A percentile compares a stretch with the other conserved stretches of the same genome.
These are phyloP conservation scores for Listronotus bonariensis DNA, from an alignment of 1,140 invertebrate species.

Conservation along the genomic window DNA sequence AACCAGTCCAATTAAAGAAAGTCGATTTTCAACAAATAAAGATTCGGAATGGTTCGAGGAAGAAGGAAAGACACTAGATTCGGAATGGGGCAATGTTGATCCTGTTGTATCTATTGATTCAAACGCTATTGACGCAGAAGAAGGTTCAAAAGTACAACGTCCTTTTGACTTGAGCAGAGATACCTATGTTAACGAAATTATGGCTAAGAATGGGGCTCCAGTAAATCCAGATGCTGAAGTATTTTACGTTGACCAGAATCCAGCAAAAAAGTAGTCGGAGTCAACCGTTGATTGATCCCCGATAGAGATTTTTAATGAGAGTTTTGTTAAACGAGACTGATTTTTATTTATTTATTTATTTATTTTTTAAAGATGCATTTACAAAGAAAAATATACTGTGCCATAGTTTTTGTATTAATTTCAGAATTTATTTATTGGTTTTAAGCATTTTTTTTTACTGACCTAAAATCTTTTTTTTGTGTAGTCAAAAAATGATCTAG, in stretches of 20 bases:
- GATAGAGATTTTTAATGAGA: constrained; percentile 3
- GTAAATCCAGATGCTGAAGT: constrained; percentile 44
- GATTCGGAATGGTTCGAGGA: background rate
- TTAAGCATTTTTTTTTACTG: too few relatives aligned
- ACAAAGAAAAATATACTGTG: too few relatives aligned
- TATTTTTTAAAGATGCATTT: too few relatives aligned
- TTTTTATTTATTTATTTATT: too few relatives aligned
- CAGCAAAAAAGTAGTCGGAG: background rate
- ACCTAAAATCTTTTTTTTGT: too few relatives aligned
- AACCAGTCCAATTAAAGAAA: too few relatives aligned
- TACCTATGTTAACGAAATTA: constrained; percentile 43
- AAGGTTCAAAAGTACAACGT: constrained; percentile 3
- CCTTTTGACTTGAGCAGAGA: constrained; percentile 39
- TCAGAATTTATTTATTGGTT: too few relatives aligned
- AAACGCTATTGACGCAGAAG: constrained; percentile 24
- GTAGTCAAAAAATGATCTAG: too few relatives aligned
- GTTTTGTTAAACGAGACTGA: too few relatives aligned
- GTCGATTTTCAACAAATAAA: too few relatives aligned
- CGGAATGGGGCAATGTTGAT: constrained; percentile 34
- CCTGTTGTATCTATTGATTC: constrained; percentile 37
- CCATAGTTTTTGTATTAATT: too few relatives aligned
- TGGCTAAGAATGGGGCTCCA: constrained; percentile 36
- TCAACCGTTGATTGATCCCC: constrained; percentile 11
- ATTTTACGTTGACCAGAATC: constrained; percentile 22
- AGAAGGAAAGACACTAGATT: constrained; percentile 1